Percentiles rank a stretch among this genome's conserved stretches.
Evolutionary conservation across 2,113 vertebrate genomes (phyloP).

Genomic region (Leptosomus discolor): DNA sequence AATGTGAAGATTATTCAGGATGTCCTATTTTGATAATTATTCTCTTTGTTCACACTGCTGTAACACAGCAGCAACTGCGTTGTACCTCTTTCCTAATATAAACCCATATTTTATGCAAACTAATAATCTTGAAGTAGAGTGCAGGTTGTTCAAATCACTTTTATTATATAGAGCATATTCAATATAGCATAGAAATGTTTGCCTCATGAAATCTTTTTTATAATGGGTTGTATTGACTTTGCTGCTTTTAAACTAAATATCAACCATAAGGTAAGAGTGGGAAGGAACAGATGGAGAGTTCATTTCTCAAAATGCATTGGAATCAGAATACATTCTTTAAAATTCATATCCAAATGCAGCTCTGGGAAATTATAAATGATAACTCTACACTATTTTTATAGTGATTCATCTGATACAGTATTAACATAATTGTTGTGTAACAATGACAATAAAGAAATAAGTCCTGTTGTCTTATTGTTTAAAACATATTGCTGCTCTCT

Average conservation of each 20-base stretch:
- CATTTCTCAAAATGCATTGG: constrained; percentile 39
- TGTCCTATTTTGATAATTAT: background rate
- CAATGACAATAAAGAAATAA: background rate
- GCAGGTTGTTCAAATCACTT: constrained; percentile 1
- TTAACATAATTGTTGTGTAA: constrained; percentile 20
- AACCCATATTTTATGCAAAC: background rate
- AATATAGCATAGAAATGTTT: constrained; percentile 26
- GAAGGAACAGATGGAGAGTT: constrained; percentile 57
- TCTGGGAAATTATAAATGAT: constrained; percentile 54
- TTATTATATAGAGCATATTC: constrained; percentile 7
- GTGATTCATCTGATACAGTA: background rate
- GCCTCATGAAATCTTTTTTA: constrained; percentile 21
- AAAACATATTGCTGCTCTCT: background rate
- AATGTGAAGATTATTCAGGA: background rate
- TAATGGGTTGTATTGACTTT: constrained; percentile 52
- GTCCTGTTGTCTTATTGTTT: background rate
- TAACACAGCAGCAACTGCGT: background rate
- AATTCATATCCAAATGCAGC: constrained; percentile 47
- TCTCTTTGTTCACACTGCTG: background rate
- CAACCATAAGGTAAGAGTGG: constrained; percentile 64
- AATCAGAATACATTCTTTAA: constrained; percentile 47
- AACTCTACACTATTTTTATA: constrained; percentile 22
- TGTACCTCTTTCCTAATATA: background rate
- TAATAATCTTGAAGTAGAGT: background rate
- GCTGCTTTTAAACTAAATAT: constrained; percentile 46